Percentiles rank a stretch among this genome's conserved stretches.
These are phyloP conservation scores for Ondatra zibethicus DNA, from an alignment of 2,113 vertebrate species.

Conservation along the genomic window DNA sequence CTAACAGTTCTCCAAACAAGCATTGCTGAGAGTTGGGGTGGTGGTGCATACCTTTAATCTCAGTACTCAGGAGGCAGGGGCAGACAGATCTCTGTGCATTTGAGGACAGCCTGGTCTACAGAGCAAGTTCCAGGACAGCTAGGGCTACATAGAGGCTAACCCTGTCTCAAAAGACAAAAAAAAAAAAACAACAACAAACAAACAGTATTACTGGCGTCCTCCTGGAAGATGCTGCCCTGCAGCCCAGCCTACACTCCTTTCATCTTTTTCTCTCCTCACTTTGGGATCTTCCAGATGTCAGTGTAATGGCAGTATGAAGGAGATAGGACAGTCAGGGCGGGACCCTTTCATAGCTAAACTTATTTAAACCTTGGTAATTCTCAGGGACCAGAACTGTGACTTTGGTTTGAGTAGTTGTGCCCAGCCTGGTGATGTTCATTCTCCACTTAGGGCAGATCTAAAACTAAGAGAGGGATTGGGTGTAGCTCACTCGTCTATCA, in stretches of 20 bases:
- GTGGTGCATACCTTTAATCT: not conserved
- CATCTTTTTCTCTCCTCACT: not conserved
- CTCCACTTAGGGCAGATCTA: not conserved
- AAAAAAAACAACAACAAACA: not conserved
- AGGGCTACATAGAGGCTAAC: not conserved
- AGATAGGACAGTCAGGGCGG: too few relatives aligned
- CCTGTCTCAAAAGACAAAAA: not conserved
- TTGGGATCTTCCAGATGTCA: not conserved
- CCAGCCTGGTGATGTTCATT: not conserved
- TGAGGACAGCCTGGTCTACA: not conserved
- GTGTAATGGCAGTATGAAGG: not conserved
- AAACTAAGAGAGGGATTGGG: not conserved
- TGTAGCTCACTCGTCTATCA: not conserved
- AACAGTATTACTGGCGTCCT: not conserved
- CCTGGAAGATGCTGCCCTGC: not conserved
- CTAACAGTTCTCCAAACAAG: not conserved
- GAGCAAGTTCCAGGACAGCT: not conserved
- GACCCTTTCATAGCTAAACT: not conserved
- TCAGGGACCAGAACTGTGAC: rapidly evolving
- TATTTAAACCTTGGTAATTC: not conserved
- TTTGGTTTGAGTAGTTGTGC: not conserved
- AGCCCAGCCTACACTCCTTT: not conserved
- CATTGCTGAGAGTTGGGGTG: too few relatives aligned
- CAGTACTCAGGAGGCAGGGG: not conserved
- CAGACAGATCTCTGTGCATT: not conserved